Conservation (phyloP, 2,797 vertebrate genomes). For the Semotilus atromaculatus region DNA sequence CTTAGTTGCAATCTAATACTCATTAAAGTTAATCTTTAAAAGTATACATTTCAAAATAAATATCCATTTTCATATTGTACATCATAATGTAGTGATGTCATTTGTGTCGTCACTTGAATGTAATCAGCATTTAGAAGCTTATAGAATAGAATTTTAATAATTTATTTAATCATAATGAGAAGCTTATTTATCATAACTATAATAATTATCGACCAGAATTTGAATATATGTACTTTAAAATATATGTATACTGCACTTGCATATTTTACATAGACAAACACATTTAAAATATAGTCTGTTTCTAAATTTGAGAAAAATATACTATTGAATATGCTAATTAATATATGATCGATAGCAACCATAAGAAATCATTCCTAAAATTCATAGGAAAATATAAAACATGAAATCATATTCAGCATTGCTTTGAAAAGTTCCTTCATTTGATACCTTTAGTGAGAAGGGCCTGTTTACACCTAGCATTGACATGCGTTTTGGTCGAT, state of each 20-base stretch:
- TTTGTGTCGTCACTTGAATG: not conserved
- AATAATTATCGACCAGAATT: not conserved
- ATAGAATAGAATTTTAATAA: not conserved
- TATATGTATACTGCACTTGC: not conserved
- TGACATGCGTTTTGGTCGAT: too few species aligned
- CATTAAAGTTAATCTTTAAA: not conserved
- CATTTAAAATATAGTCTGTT: not conserved
- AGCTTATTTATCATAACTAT: not conserved
- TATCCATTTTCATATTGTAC: not conserved
- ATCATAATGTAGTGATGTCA: not conserved
- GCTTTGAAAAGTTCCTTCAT: not conserved
- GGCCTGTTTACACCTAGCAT: too few species aligned
- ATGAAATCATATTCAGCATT: not conserved
- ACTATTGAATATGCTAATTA: not conserved
- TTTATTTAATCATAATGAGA: not conserved
- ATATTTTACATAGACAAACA: not conserved
- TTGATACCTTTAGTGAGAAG: not conserved
- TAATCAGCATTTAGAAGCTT: not conserved
- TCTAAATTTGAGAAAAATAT: conserved; percentile 12
- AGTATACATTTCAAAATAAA: not conserved
- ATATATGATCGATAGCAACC: not conserved
- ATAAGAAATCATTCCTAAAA: not conserved
- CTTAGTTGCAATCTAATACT: not conserved
- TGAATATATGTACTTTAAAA: not conserved
- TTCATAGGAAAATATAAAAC: not conserved